Percentiles rank a stretch among this genome's conserved stretches.
Conservation (phyloP, 2,888 invertebrate species). For the Oegoconia quadripuncta region DNA sequence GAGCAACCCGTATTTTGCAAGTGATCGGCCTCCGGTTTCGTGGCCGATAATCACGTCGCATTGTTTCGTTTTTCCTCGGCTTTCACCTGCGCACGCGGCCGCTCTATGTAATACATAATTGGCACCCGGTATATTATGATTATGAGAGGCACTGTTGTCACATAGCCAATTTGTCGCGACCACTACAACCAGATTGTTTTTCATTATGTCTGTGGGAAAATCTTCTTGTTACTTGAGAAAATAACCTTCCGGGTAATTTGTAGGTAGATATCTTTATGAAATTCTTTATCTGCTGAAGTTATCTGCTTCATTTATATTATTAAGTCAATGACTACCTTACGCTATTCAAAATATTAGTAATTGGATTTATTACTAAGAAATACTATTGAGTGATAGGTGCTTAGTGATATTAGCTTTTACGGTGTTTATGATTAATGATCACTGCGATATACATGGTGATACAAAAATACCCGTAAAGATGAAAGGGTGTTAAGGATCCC, state of each 20-base stretch:
- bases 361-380: too few species aligned
- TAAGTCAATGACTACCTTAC: too few species aligned
- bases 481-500: too few species aligned
- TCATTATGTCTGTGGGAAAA: constrained; percentile 23
- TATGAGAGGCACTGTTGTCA: constrained; percentile 40
- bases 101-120: constrained; percentile 48
- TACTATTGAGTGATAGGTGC: too few species aligned
- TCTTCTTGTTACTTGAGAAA: constrained; percentile 12
- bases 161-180: constrained; percentile 25
- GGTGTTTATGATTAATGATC: too few species aligned
- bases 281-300: too few species aligned
- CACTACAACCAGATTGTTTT: constrained; percentile 24
- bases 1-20: background rate
- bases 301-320: too few species aligned
- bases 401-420: too few species aligned
- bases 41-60: constrained; percentile 33
- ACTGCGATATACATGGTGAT: too few species aligned
- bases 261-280: too few species aligned
- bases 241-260: constrained; percentile 18
- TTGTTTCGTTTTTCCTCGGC: constrained; percentile 47
- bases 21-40: constrained; percentile 30
- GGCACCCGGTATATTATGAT: constrained; percentile 29
- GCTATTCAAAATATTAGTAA: too few species aligned
- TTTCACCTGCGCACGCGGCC: constrained; percentile 37
- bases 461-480: too few species aligned